Percentiles rank a stretch among this genome's conserved stretches.
Evolutionary conservation across 2,113 vertebrate species (phyloP).

Genomic region (Varanus salvator): DNA sequence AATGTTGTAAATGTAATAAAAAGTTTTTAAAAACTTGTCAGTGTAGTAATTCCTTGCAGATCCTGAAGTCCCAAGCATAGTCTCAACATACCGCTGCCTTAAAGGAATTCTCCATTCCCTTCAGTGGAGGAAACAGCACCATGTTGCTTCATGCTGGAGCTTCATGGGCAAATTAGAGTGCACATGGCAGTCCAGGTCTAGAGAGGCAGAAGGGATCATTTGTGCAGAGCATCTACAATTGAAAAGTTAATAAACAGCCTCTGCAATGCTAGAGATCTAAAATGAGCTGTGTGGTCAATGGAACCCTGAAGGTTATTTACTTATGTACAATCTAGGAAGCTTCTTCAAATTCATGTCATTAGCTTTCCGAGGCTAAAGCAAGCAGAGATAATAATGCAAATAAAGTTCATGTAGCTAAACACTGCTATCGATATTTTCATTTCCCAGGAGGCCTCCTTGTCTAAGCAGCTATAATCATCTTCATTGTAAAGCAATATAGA

Average conservation of each 20-base stretch:
- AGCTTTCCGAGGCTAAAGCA: slow-evolving; percentile 59
- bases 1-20: too few species aligned
- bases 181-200: background rate
- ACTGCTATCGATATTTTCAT: slow-evolving; percentile 70
- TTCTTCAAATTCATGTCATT: slow-evolving; percentile 67
- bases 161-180: background rate
- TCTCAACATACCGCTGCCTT: background rate
- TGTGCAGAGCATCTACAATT: slow-evolving; percentile 43
- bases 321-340: slow-evolving; percentile 69
- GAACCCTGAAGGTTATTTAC: slow-evolving; percentile 59
- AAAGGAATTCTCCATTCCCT: background rate
- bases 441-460: slow-evolving; percentile 64
- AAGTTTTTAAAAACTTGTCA: too few species aligned
- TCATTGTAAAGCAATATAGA: slow-evolving; percentile 57
- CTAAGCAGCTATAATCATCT: slow-evolving; percentile 61
- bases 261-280: slow-evolving; percentile 44
- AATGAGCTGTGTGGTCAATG: slow-evolving; percentile 55
- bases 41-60: background rate
- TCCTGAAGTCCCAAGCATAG: too few species aligned
- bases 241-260: slow-evolving; percentile 39
- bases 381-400: slow-evolving; percentile 70
- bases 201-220: slow-evolving; percentile 9
- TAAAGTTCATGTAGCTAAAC: slow-evolving; percentile 70
- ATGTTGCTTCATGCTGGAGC: background rate
- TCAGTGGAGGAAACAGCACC: background rate